Conservation (phyloP, 1,140 invertebrate species). For the Drosophila simulans region DNA sequence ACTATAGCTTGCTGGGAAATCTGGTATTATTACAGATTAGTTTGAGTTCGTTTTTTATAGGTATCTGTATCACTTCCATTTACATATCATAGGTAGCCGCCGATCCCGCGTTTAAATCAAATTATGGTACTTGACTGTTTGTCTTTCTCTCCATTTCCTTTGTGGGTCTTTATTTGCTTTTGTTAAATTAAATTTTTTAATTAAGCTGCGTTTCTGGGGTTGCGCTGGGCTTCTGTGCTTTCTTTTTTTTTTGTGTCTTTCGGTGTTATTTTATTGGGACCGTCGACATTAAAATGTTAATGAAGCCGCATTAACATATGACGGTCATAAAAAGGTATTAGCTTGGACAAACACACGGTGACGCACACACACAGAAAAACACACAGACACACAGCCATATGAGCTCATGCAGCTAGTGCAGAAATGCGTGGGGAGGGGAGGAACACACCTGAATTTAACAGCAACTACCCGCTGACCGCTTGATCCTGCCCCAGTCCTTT, state of each 20-base stretch:
- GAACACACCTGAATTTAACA: constrained; percentile 51
- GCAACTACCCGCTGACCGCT: constrained; percentile 72
- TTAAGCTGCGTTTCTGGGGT: constrained; percentile 48
- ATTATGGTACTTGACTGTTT: constrained; percentile 49
- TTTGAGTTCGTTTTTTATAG: no score
- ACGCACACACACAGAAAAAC: constrained; percentile 13
- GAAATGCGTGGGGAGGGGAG: not conserved
- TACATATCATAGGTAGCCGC: not conserved
- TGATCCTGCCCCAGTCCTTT: constrained; percentile 54
- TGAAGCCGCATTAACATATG: constrained; percentile 81
- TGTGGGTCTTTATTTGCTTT: constrained; percentile 57
- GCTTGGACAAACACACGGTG: constrained; percentile 52
- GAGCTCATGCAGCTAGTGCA: constrained; percentile 58
- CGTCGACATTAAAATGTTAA: constrained; percentile 78
- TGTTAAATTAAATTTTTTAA: constrained; percentile 77
- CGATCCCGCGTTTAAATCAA: constrained; percentile 5
- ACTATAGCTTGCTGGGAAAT: no score
- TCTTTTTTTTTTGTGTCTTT: constrained; percentile 19
- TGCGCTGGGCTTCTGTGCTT: constrained; percentile 13
- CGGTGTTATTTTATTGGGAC: constrained; percentile 56
- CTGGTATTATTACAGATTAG: no score
- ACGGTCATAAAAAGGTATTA: constrained; percentile 81
- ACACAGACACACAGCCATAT: constrained; percentile 17
- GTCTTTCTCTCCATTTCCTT: constrained; percentile 18
- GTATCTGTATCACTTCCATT: not conserved